Percentiles rank a stretch among this genome's conserved stretches.
Conservation (phyloP, 2,797 vertebrate genomes). For the Chelon labrosus region DNA sequence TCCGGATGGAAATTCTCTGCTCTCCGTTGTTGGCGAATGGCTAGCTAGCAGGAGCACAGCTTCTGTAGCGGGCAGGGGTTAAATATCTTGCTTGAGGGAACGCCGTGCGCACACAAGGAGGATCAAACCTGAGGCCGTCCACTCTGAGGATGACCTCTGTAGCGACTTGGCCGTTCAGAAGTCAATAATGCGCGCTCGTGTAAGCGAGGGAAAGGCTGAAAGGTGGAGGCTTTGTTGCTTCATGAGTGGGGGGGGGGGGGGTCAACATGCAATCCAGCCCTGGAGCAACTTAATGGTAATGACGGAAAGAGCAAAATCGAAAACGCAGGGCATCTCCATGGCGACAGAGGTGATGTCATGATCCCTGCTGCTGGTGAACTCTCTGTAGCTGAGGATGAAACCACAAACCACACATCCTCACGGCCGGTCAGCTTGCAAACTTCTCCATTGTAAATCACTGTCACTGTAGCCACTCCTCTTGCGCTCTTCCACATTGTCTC, state of each 20-base stretch:
- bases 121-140: constrained; percentile 20
- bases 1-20: constrained; percentile 12
- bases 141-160: constrained; percentile 25
- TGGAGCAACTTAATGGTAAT: constrained; percentile 41
- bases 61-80: constrained; percentile 32
- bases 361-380: constrained; percentile 31
- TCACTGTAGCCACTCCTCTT: constrained; percentile 21
- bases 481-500: constrained; percentile 42
- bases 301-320: constrained; percentile 35
- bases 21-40: constrained; percentile 17
- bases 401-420: constrained; percentile 4
- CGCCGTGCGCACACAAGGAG: background rate
- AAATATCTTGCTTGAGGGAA: constrained; percentile 32
- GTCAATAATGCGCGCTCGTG: constrained; percentile 30
- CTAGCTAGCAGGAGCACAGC: constrained; percentile 16
- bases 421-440: constrained; percentile 22
- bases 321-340: constrained; percentile 45
- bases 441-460: constrained; percentile 39
- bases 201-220: constrained; percentile 17
- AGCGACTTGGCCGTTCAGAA: background rate
- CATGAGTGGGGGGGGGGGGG: background rate
- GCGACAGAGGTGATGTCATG: constrained; percentile 50
- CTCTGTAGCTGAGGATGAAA: constrained; percentile 28
- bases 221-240: constrained; percentile 37
- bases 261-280: constrained; percentile 41